A percentile compares a stretch with the other conserved stretches of the same genome.
These are phyloP conservation scores for Apantesis nais DNA, from an alignment of 2,888 invertebrate species.

Conservation along the genomic window DNA sequence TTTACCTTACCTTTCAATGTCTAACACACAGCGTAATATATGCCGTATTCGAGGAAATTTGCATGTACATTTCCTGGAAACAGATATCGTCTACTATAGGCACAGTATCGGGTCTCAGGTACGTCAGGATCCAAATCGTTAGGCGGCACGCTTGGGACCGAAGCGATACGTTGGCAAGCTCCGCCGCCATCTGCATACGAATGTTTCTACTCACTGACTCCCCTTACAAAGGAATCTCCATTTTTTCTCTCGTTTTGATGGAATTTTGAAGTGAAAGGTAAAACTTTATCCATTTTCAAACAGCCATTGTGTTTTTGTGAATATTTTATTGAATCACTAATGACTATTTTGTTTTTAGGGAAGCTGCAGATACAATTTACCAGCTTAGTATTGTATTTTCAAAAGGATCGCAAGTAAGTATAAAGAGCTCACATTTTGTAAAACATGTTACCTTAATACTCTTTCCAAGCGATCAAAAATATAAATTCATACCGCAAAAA, in stretches of 20 bases:
- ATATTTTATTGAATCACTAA: slow-evolving; percentile 27
- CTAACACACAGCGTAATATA: slow-evolving; percentile 29
- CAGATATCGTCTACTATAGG: slow-evolving; percentile 38
- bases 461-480: slow-evolving; percentile 7
- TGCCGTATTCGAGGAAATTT: slow-evolving; percentile 35
- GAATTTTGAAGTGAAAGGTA: slow-evolving; percentile 35
- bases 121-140: slow-evolving; percentile 37
- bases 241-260: slow-evolving; percentile 30
- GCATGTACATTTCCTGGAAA: slow-evolving; percentile 31
- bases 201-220: slow-evolving; percentile 37
- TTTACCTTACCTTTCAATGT: slow-evolving; percentile 38
- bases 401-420: not conserved
- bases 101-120: slow-evolving; percentile 33
- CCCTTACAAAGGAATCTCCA: slow-evolving; percentile 26
- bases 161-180: slow-evolving; percentile 27
- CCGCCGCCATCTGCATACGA: slow-evolving; percentile 47
- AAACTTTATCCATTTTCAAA: slow-evolving; percentile 25
- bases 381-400: not conserved
- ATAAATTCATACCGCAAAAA: slow-evolving; percentile 15
- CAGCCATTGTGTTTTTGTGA: slow-evolving; percentile 27
- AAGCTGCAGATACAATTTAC: not conserved
- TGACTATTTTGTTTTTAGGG: slow-evolving; percentile 13
- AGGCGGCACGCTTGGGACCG: slow-evolving; percentile 29
- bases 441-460: slow-evolving; percentile 1
- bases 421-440: not conserved